Evolutionary conservation across 2,888 invertebrate species (phyloP).

Genomic region (Ellobium chinense): DNA sequence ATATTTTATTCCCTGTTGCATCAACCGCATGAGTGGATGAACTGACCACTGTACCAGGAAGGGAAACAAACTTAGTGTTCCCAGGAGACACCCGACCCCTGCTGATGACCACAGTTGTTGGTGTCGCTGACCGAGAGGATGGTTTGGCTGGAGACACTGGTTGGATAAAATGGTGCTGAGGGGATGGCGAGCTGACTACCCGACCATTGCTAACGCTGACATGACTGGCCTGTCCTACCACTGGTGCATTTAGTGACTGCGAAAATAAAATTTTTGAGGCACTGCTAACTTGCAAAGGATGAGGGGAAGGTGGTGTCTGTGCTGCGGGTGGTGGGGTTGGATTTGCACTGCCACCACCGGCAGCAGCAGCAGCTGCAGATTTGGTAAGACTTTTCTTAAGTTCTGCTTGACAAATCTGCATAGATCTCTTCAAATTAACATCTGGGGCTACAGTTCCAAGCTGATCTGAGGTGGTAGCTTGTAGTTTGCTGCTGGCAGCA

Average conservation of each 20-base stretch:
- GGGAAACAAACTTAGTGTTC: slow-evolving; percentile 37
- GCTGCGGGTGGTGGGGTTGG: slow-evolving; percentile 32
- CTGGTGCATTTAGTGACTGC: slow-evolving; percentile 44
- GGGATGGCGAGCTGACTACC: slow-evolving; percentile 28
- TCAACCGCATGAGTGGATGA: slow-evolving; percentile 30
- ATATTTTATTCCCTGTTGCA: slow-evolving; percentile 42
- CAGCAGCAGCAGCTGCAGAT: slow-evolving; percentile 10
- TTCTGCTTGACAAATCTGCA: slow-evolving; percentile 89
- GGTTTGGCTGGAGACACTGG: slow-evolving; percentile 48
- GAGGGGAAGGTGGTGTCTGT: slow-evolving; percentile 26
- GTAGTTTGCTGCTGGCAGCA: not conserved
- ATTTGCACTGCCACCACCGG: not conserved
- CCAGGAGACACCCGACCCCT: slow-evolving; percentile 47
- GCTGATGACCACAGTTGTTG: slow-evolving; percentile 46
- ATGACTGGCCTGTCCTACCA: slow-evolving; percentile 1
- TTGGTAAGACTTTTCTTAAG: slow-evolving; percentile 88
- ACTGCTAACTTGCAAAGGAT: slow-evolving; percentile 39
- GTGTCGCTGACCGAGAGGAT: slow-evolving; percentile 44
- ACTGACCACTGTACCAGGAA: slow-evolving; percentile 33
- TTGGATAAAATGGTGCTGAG: slow-evolving; percentile 48
- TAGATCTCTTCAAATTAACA: slow-evolving; percentile 94
- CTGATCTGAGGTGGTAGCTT: not conserved
- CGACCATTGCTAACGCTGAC: slow-evolving; percentile 21
- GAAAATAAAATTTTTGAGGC: slow-evolving; percentile 61
- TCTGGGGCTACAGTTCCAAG: slow-evolving; percentile 8